These are phyloP conservation scores for Melieria crassipennis DNA, from an alignment of 2,888 invertebrate species.

Conservation along the genomic window DNA sequence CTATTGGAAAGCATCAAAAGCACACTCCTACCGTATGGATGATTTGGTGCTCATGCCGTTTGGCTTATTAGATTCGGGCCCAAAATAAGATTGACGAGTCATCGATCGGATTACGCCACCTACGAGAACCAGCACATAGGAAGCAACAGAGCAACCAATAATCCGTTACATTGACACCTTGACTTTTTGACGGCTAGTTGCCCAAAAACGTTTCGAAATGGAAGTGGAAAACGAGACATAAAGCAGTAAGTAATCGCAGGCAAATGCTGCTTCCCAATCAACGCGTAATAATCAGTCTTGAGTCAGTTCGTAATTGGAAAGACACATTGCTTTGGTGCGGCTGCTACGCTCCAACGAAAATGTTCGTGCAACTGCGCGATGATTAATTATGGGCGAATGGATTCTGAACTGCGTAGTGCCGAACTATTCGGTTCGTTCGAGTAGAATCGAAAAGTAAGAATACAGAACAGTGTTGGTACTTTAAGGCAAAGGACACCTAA, in stretches of 20 bases:
- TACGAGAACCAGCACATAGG: conserved; percentile 14
- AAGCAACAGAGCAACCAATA: conserved; percentile 24
- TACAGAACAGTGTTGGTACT: too few relatives aligned
- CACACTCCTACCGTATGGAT: too few relatives aligned
- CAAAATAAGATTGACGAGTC: conserved; percentile 33
- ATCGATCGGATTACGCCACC: conserved; percentile 33
- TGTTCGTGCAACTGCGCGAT: too few relatives aligned
- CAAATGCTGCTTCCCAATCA: conserved; percentile 5
- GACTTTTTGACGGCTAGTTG: conserved; percentile 13
- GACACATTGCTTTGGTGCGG: neutral
- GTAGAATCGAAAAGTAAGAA: too few relatives aligned
- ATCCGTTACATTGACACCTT: conserved; percentile 33
- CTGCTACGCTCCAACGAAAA: too few relatives aligned
- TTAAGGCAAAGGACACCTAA: too few relatives aligned
- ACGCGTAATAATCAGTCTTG: too few relatives aligned
- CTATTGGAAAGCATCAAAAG: too few relatives aligned
- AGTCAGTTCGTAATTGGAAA: neutral
- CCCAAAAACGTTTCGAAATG: neutral
- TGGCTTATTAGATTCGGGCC: conserved; percentile 31
- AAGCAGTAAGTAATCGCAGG: conserved; percentile 1
- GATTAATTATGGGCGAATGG: too few relatives aligned
- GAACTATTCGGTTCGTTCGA: too few relatives aligned
- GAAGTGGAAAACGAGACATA: neutral
- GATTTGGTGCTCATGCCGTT: too few relatives aligned
- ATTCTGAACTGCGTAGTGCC: too few relatives aligned